phyloP scores from a whole-genome alignment of 64 coral and sea anemone genomes.

The Stylophora pistillata region DNA sequence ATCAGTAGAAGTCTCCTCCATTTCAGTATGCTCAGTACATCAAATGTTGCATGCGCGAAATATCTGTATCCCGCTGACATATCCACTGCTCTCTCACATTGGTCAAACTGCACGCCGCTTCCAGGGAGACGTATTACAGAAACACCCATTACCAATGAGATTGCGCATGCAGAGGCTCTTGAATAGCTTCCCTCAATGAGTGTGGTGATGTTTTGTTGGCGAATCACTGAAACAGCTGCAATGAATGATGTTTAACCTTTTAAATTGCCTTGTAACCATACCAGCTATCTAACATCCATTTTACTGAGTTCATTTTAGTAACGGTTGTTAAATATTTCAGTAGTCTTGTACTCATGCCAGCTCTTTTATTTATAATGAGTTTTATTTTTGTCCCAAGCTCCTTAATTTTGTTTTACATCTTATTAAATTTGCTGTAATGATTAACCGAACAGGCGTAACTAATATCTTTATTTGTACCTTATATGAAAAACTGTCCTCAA shows the following conservation, averaged over 20 bases:
- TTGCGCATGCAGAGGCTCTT: conserved; percentile 2
- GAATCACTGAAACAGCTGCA: not conserved
- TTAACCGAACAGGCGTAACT: no score
- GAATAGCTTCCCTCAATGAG: not conserved
- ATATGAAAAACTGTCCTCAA: no score
- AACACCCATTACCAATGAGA: conserved; percentile 6
- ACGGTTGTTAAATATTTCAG: not conserved
- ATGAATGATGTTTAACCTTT: not conserved
- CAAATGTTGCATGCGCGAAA: conserved; percentile 35
- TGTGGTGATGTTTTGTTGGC: not conserved
- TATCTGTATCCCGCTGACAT: conserved; percentile 16
- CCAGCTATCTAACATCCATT: no score
- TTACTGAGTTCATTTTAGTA: not conserved
- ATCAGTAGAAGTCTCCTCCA: conserved; percentile 29
- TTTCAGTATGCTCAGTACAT: not conserved
- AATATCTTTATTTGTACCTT: no score
- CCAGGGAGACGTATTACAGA: conserved; percentile 39
- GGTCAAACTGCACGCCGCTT: not conserved
- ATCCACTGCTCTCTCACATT: not conserved
- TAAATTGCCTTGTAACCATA: no score
- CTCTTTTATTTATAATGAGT: no score
- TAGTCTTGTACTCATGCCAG: no score
- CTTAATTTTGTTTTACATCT: no score
- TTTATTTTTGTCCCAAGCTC: no score
- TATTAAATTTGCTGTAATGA: no score